Conservation (phyloP, 1,140 invertebrate species). For the Conus ventricosus region DNA sequence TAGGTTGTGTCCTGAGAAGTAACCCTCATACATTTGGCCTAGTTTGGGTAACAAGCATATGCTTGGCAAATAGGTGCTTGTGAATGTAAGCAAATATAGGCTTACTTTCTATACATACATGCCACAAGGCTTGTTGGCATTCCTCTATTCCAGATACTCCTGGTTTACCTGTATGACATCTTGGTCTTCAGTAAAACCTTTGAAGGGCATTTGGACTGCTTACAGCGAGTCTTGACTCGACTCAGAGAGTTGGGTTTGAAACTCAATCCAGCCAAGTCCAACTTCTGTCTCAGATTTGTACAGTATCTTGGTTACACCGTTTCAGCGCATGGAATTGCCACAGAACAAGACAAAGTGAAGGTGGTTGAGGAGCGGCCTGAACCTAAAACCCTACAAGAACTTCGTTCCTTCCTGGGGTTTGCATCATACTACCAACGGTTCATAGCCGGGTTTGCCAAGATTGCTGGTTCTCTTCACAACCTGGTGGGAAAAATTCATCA, state of each 20-base stretch:
- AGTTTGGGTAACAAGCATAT: too few relatives aligned
- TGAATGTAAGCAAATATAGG: too few relatives aligned
- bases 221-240: slow-evolving; percentile 51
- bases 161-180: slow-evolving; percentile 56
- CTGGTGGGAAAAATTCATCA: neutral
- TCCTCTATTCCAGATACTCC: slow-evolving; percentile 31
- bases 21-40: too few relatives aligned
- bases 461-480: slow-evolving; percentile 62
- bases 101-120: too few relatives aligned
- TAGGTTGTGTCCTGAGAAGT: too few relatives aligned
- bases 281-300: slow-evolving; percentile 29
- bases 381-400: slow-evolving; percentile 63
- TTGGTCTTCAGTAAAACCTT: slow-evolving; percentile 46
- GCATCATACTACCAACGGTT: slow-evolving; percentile 72
- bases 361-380: slow-evolving; percentile 66
- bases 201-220: slow-evolving; percentile 26
- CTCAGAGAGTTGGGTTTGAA: slow-evolving; percentile 49
- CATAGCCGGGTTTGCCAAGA: slow-evolving; percentile 62
- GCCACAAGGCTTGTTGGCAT: too few relatives aligned
- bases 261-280: slow-evolving; percentile 45
- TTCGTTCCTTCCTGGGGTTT: slow-evolving; percentile 75
- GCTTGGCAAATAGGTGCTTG: too few relatives aligned
- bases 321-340: slow-evolving; percentile 55
- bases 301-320: neutral
- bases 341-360: slow-evolving; percentile 71